Percentiles rank a stretch among this genome's conserved stretches.
These are phyloP conservation scores for Drosophila seclusa DNA, from an alignment of 2,888 invertebrate genomes.

Conservation along the genomic window DNA sequence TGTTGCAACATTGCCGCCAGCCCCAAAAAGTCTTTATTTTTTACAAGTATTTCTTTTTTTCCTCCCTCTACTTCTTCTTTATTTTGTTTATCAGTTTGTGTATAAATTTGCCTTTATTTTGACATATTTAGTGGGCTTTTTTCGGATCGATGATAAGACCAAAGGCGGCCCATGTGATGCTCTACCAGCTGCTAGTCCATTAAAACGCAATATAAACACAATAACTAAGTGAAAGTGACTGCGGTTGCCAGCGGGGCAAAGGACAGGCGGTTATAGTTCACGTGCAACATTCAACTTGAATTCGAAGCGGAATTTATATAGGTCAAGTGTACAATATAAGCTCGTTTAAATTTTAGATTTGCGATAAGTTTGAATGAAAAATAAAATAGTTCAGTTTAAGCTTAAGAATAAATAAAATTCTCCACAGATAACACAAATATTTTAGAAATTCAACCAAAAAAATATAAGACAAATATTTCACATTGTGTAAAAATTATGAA, in stretches of 20 bases:
- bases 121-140: conserved; percentile 74
- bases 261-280: not conserved
- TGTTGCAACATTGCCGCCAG: conserved; percentile 61
- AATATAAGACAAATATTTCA: not conserved
- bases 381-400: not conserved
- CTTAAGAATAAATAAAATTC: not conserved
- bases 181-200: conserved; percentile 58
- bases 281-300: not conserved
- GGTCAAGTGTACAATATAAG: conserved; percentile 9
- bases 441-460: not conserved
- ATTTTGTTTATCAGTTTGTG: conserved; percentile 71
- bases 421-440: not conserved
- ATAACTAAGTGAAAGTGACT: conserved; percentile 46
- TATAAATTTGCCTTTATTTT: conserved; percentile 80
- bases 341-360: not conserved
- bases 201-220: conserved; percentile 60
- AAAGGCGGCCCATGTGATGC: conserved; percentile 42
- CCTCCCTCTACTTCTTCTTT: conserved; percentile 2
- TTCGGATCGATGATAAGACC: conserved; percentile 44
- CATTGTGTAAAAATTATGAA: not conserved
- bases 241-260: not conserved
- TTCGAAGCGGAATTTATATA: conserved; percentile 9
- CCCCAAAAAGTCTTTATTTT: conserved; percentile 25
- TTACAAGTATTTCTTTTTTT: conserved; percentile 21
- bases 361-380: not conserved